Conservation (phyloP, 1,140 invertebrate genomes). For the Pentalonia nigronervosa region DNA sequence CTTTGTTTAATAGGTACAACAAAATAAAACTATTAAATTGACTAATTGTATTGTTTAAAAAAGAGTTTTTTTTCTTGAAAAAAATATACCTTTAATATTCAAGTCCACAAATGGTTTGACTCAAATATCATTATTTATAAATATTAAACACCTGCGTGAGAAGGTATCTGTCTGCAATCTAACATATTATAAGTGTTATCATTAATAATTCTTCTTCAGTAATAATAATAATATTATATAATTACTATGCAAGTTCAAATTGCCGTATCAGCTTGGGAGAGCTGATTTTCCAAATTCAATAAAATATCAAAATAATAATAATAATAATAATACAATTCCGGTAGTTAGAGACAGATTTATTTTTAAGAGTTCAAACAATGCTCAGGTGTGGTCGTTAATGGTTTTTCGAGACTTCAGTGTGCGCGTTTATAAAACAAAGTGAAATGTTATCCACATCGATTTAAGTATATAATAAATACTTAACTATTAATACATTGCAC, state of each 20-base stretch:
- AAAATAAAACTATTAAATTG: too few relatives aligned
- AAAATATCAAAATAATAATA: background rate
- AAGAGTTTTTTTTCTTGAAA: background rate
- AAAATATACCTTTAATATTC: background rate
- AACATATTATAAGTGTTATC: too few relatives aligned
- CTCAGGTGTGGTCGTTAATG: conserved; percentile 28
- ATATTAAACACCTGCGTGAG: background rate
- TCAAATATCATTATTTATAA: background rate
- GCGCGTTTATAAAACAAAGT: background rate
- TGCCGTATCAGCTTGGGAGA: background rate
- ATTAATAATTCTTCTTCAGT: background rate
- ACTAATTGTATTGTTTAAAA: background rate
- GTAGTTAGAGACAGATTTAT: background rate
- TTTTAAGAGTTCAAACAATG: conserved; percentile 15
- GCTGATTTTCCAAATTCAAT: background rate
- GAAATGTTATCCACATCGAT: background rate
- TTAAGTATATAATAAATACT: background rate
- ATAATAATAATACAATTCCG: background rate
- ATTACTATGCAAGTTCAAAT: background rate
- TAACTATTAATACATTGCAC: background rate
- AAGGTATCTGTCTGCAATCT: background rate
- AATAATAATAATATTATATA: background rate
- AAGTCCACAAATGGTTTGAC: background rate
- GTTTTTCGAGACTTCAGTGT: conserved; percentile 4
- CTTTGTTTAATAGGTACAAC: too few relatives aligned